phyloP scores from a whole-genome alignment of 2,888 invertebrate species.

The Muscina levida region DNA sequence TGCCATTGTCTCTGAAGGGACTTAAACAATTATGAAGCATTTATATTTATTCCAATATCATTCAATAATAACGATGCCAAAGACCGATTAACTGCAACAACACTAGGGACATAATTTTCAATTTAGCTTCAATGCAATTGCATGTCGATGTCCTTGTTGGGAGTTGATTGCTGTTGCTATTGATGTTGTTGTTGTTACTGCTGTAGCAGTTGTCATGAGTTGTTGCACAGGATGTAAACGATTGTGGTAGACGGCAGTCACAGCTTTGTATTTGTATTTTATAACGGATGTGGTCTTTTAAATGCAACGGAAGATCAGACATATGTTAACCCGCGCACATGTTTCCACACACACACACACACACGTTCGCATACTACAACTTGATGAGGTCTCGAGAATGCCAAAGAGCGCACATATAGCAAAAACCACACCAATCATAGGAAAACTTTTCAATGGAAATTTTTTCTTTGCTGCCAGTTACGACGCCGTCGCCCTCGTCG shows the following conservation, averaged over 20 bases:
- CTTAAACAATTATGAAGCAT: slow-evolving; percentile 52
- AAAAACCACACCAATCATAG: slow-evolving; percentile 36
- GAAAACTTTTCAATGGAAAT: slow-evolving; percentile 52
- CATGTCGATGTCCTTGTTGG: slow-evolving; percentile 7
- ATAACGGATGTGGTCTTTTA: slow-evolving; percentile 61
- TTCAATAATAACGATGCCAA: slow-evolving; percentile 37
- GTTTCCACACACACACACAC: slow-evolving; percentile 10
- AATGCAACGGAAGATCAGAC: slow-evolving; percentile 62
- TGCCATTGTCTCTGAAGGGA: slow-evolving; percentile 48
- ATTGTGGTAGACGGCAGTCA: slow-evolving; percentile 55
- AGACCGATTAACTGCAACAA: slow-evolving; percentile 41
- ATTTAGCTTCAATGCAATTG: background rate
- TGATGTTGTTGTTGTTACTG: background rate
- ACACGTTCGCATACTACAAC: background rate
- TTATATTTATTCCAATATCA: slow-evolving; percentile 40
- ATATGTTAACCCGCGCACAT: slow-evolving; percentile 48
- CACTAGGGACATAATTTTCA: slow-evolving; percentile 38
- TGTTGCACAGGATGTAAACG: slow-evolving; percentile 48
- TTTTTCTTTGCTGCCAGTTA: slow-evolving; percentile 25
- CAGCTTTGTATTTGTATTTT: slow-evolving; percentile 41
- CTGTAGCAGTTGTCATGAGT: background rate
- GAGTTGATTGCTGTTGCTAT: slow-evolving; percentile 3
- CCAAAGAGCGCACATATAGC: slow-evolving; percentile 3
- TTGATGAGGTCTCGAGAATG: slow-evolving; percentile 33
- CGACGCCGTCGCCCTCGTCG: background rate